These are phyloP conservation scores for Hyaena hyaena DNA, from an alignment of 2,113 vertebrate genomes.

Conservation along the genomic window DNA sequence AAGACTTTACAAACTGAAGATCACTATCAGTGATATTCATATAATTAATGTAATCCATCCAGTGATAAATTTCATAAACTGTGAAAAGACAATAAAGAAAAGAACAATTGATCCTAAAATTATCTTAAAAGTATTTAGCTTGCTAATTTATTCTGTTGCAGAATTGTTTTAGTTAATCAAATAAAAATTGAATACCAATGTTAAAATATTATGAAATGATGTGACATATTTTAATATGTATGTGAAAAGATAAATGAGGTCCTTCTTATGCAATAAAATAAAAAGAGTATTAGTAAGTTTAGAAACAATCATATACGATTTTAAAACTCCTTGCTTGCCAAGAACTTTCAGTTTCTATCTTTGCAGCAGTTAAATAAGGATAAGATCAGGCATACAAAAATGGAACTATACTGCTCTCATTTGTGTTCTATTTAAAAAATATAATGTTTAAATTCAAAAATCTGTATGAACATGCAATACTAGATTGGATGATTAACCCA, in stretches of 20 bases:
- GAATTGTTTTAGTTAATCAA: constrained; percentile 39
- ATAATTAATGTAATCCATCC: background rate
- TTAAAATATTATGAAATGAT: constrained; percentile 46
- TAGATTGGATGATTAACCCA: constrained; percentile 61
- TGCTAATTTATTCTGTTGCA: background rate
- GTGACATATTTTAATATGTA: background rate
- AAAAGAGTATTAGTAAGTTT: background rate
- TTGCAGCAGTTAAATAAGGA: constrained; percentile 40
- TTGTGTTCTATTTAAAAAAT: constrained; percentile 45
- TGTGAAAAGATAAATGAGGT: constrained; percentile 38
- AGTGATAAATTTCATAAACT: constrained; percentile 26
- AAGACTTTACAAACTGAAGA: background rate
- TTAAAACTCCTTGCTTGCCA: background rate
- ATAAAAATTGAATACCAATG: constrained; percentile 34
- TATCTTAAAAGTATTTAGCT: background rate
- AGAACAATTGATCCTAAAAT: constrained; percentile 12
- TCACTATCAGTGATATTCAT: background rate
- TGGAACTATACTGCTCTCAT: background rate
- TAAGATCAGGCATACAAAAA: background rate
- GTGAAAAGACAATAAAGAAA: constrained; percentile 35
- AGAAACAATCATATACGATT: background rate
- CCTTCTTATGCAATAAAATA: background rate
- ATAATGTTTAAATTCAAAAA: constrained; percentile 49
- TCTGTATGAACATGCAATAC: constrained; percentile 49
- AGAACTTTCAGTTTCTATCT: constrained; percentile 48